Conservation (phyloP, 1,140 invertebrate genomes). For the Pogonomyrmex barbatus region DNA sequence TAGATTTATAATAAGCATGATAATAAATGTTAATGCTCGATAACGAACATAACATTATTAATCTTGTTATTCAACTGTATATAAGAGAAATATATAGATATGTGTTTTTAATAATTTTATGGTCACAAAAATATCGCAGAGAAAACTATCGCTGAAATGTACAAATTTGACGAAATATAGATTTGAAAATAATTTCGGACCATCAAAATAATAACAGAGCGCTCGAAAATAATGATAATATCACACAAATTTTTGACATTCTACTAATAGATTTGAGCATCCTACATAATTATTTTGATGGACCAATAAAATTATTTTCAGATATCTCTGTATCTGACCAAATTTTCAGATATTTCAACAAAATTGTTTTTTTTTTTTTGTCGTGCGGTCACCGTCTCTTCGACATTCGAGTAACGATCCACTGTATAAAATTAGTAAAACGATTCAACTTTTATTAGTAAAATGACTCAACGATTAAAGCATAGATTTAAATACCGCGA, state of each 20-base stretch:
- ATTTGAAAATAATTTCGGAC: too few relatives aligned
- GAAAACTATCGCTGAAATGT: too few relatives aligned
- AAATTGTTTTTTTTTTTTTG: background rate
- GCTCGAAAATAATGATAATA: too few relatives aligned
- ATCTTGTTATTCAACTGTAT: background rate
- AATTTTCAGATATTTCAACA: too few relatives aligned
- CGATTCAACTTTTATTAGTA: background rate
- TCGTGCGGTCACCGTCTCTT: too few relatives aligned
- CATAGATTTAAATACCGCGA: background rate
- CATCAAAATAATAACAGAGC: too few relatives aligned
- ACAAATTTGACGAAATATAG: too few relatives aligned
- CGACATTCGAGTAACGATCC: background rate
- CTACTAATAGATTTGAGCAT: too few relatives aligned
- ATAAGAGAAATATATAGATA: background rate
- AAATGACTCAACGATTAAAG: background rate
- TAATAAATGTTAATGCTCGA: background rate
- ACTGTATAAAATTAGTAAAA: background rate
- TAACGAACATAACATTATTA: slow-evolving; percentile 5
- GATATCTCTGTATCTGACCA: too few relatives aligned
- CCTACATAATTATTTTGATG: too few relatives aligned
- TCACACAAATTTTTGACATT: too few relatives aligned
- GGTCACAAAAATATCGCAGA: background rate
- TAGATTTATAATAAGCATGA: background rate
- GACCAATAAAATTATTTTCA: too few relatives aligned
- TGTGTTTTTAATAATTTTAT: slow-evolving; percentile 33